Base-by-base conservation (phyloP, 2,797 vertebrate genomes). In the Falco berigora region DNA sequence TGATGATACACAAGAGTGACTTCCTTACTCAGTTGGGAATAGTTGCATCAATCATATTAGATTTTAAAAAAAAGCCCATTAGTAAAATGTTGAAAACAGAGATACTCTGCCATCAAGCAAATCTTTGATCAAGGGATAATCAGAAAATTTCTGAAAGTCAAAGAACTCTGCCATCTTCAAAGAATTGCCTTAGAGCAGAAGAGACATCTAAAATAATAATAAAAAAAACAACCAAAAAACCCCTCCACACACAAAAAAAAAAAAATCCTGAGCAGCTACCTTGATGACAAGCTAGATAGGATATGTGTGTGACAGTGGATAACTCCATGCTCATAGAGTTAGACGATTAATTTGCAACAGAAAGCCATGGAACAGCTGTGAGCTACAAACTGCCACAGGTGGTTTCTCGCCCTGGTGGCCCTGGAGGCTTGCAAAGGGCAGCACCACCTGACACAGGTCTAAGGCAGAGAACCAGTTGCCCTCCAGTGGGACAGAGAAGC, bases 1-100 rank as follows among this genome's bases (percentile, higher is more conserved):
- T 38, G 20, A 87, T 27, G 32, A 67, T 30, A 59, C 5, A 36
- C 14, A 59, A 63, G 15, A 53, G 28, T 11, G n/a, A 55, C 55
- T 49, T 92, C 36, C 46, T 64, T 58, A 30, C 40, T 75, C 18
- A 22, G 34, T 36, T 55, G n/a, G 9, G 18, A 88, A 38, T n/a
- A 81, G 17, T 22, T 64, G 5, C 24, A n/a, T 6, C 0, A 0
- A 64, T 14, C 8, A 1, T 8, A 61, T 18, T 7, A 75, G 34
- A 85, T 62, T 20, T 18, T 61, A 18, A 46, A 72, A 73, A 52
- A 44, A 23, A 4, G 8, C 4, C 28, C 20, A 36, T 49, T 55
- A 28, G 22, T 52, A 80, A 83, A 53, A n/a, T 8, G 18, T 9
- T 62, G 38, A 38, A 27, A 77, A 66, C 8, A 5, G 30, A 88